Evolutionary conservation across 1,140 invertebrate genomes (phyloP).

Genomic region (Brachionus calyciflorus): DNA sequence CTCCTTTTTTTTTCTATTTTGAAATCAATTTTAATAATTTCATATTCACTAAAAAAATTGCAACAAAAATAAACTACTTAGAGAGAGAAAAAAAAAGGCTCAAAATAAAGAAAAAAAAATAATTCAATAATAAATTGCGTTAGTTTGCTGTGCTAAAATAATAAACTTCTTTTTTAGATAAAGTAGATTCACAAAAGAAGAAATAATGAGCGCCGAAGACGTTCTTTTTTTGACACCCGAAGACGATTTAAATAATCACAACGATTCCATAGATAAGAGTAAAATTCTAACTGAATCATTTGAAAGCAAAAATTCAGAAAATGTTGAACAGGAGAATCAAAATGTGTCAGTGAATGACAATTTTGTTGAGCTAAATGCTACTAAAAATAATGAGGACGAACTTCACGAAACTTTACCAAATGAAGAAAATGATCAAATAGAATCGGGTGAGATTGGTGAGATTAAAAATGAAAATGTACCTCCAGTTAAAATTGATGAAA

Average conservation of each 20-base stretch:
- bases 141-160: neutral
- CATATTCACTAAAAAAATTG: neutral
- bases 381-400: neutral
- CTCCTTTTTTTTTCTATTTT: neutral
- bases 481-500: slow-evolving; percentile 31
- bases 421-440: neutral
- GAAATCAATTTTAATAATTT: slow-evolving; percentile 3
- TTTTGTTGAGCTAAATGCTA: neutral
- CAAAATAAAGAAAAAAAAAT: neutral
- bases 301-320: neutral
- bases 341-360: neutral
- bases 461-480: neutral
- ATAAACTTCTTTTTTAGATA: neutral
- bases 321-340: neutral
- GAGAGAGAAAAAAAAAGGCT: neutral
- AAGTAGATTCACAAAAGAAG: neutral
- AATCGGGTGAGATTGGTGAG: slow-evolving; percentile 3
- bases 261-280: neutral
- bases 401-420: neutral
- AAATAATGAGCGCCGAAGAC: slow-evolving; percentile 15
- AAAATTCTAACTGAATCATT: neutral
- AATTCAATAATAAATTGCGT: too few relatives aligned
- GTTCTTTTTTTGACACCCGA: slow-evolving; percentile 20
- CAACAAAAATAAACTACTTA: neutral
- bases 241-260: slow-evolving; percentile 11